Base-by-base conservation (phyloP, 1,140 invertebrate genomes). In the Papilio machaon region DNA sequence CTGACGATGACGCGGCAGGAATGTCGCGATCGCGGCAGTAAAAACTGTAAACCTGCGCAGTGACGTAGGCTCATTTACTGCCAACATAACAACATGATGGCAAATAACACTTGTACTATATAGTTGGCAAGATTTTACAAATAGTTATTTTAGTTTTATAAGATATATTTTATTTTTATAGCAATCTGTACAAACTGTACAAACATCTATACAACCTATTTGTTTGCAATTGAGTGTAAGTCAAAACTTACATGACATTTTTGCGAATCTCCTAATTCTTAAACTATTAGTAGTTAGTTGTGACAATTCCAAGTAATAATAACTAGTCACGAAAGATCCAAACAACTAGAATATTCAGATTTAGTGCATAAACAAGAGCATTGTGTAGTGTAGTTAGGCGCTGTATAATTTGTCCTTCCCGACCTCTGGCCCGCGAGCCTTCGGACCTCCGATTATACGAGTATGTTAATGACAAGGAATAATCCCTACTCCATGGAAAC, bases 371-470 rank as follows among this genome's bases (percentile, higher is more conserved):
- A 67, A 67, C 30, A 80, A 30, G 23, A 30, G 77, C 81, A 79
- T 80, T 83, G 76, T 73, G 83, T 82, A 82, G 87, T 85, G 85
- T 85, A 78, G 70, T 13, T 83, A 86, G 87, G 85, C 86, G 88
- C 86, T 85, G 84, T 64, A 83, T 80, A 82, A 85, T 85, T 87
- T 88, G 85, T 88, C 43, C 46, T 15, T 52, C 82, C 15, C 73
- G 79, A 54, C 67, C 79, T 70, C 84, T 83, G 84, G 85, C 86
- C 86, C 84, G 73, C 78, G 77, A 74, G 60, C 70, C 80, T 81
- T 79, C 82, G 83, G 87, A 88, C 89, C 88, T 86, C 82, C 86
- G 87, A 89, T 91, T 90, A 90, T 90, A n/a, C n/a, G n/a, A n/a
- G n/a, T n/a, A 91, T 91, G 90, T 88, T 91, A 90, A 91, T 91